phyloP scores from a whole-genome alignment of 2,113 vertebrate genomes.

The Peromyscus leucopus region DNA sequence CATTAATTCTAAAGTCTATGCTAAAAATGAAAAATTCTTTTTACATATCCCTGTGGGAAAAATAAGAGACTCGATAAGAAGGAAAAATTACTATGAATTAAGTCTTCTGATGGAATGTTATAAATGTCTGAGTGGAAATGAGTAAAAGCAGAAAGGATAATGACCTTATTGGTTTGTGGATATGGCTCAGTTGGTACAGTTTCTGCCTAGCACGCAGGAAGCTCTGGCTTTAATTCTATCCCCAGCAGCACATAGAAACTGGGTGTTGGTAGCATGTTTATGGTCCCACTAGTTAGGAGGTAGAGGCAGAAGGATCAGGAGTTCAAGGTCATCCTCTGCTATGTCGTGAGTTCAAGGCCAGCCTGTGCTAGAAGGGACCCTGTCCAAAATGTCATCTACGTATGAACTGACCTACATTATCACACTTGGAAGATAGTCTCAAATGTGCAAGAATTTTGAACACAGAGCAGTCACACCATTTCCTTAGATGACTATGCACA shows the following conservation, averaged over 20 bases:
- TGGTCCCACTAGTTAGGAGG: neutral
- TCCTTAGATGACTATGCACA: constrained; percentile 10
- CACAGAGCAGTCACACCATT: neutral
- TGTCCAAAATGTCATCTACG: neutral
- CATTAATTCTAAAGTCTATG: neutral
- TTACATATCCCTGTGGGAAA: neutral
- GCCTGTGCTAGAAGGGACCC: neutral
- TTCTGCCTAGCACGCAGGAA: neutral
- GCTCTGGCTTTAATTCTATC: too few species aligned
- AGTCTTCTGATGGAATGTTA: neutral
- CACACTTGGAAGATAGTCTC: neutral
- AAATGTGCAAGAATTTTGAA: neutral
- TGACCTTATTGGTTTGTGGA: neutral
- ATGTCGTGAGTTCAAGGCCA: neutral
- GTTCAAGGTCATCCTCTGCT: neutral
- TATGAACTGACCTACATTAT: neutral
- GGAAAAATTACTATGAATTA: constrained; percentile 27
- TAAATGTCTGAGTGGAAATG: neutral
- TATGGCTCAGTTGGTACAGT: neutral
- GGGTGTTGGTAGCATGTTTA: neutral
- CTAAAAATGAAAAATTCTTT: constrained; percentile 12
- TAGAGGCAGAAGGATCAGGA: neutral
- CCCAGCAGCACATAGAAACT: too few species aligned
- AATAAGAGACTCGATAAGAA: neutral
- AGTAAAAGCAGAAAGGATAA: neutral